Conservation (phyloP, 2,797 vertebrate genomes). For the Champsocephalus esox region DNA sequence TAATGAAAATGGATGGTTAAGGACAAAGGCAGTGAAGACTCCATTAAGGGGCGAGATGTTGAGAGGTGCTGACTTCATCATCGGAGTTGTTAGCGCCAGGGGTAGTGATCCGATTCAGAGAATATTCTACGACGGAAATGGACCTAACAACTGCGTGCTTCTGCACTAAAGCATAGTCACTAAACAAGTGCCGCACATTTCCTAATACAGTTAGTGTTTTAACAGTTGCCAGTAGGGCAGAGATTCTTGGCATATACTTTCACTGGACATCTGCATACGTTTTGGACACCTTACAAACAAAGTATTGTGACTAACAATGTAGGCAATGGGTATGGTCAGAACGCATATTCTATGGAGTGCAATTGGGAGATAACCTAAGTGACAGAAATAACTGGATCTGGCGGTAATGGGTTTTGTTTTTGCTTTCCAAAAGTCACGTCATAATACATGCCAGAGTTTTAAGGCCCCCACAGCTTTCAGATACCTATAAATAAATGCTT, state of each 20-base stretch:
- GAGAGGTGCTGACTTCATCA: conserved; percentile 84
- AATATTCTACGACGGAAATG: conserved; percentile 18
- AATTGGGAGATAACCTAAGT: conserved; percentile 73
- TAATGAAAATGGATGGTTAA: conserved; percentile 84
- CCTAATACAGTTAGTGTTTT: conserved; percentile 15
- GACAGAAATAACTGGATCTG: conserved; percentile 76
- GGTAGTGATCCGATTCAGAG: conserved; percentile 55
- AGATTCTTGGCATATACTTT: conserved; percentile 38
- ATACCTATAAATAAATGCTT: conserved; percentile 86
- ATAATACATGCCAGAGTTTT: conserved; percentile 80
- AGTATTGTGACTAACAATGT: conserved; percentile 59
- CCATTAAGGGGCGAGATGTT: conserved; percentile 81
- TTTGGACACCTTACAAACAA: conserved; percentile 46
- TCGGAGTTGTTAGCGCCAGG: conserved; percentile 70
- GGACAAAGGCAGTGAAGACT: conserved; percentile 82
- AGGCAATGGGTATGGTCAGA: conserved; percentile 28
- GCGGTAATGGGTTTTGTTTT: conserved; percentile 73
- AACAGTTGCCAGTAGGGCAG: conserved; percentile 12
- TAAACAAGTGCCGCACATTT: conserved; percentile 16
- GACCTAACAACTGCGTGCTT: conserved; percentile 19
- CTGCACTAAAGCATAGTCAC: conserved; percentile 11
- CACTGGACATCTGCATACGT: conserved; percentile 62
- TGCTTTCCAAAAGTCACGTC: conserved; percentile 72
- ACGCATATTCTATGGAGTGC: conserved; percentile 65
- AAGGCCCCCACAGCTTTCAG: conserved; percentile 71